Conservation (phyloP, 35 echinoderm and acorn worm species). For the Acanthaster planci region DNA sequence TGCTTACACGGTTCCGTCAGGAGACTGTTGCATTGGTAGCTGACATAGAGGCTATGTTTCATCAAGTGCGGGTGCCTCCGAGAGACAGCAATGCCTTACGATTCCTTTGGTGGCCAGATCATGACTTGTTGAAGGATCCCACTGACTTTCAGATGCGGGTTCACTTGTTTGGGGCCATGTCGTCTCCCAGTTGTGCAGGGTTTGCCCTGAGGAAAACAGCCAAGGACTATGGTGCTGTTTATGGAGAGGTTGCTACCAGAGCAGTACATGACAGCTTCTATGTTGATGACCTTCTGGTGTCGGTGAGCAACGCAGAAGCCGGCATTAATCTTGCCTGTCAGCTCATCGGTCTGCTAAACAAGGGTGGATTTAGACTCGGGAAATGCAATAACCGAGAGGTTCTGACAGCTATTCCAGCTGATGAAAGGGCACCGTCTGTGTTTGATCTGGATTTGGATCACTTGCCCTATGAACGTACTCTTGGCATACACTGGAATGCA, state of each 20-base stretch:
- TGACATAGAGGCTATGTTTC: conserved; percentile 86
- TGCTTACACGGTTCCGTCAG: conserved; percentile 63
- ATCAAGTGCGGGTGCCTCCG: conserved; percentile 40
- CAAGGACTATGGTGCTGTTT: conserved; percentile 35
- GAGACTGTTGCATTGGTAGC: conserved; percentile 59
- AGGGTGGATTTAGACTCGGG: conserved; percentile 43
- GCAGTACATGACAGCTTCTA: conserved; percentile 67
- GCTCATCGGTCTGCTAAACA: conserved; percentile 41
- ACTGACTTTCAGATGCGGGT: conserved; percentile 46
- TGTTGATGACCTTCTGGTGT: conserved; percentile 74
- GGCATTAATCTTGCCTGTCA: conserved; percentile 45
- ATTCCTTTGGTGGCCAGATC: conserved; percentile 76
- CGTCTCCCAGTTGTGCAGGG: conserved; percentile 70
- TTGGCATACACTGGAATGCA: no score
- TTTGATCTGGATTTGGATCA: conserved; percentile 46
- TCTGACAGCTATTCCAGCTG: conserved; percentile 24
- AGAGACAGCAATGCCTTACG: conserved; percentile 60
- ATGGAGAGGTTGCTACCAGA: conserved; percentile 44
- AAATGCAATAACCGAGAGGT: conserved; percentile 51
- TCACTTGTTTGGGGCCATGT: conserved; percentile 65
- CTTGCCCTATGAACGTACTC: no score
- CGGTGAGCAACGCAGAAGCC: conserved; percentile 37
- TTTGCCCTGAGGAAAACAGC: conserved; percentile 69
- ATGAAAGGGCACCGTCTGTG: conserved; percentile 39
- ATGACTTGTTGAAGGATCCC: conserved; percentile 6